Evolutionary conservation across 2,797 vertebrate species (phyloP), one percentile per base, ranked within the genome.

Genomic region (Lagodon rhomboides): DNA sequence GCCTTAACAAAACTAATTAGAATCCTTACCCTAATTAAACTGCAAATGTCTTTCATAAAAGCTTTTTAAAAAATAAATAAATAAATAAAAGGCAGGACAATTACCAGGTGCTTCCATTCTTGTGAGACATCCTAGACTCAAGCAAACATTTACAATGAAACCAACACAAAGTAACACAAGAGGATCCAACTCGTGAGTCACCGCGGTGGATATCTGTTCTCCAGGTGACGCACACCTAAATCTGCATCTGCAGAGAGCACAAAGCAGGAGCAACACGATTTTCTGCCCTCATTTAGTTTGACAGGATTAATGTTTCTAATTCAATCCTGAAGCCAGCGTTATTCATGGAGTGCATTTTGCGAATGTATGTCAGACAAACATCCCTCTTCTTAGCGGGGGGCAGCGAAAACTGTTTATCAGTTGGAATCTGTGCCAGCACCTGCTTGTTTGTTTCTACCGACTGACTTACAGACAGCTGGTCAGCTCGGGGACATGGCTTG

Each of bases 381-480:
- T 46, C 47, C 50, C 20, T 73, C 7, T 12, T 70, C 23, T 68
- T 38, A 38, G 30, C 27, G 10, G 38, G 15, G 18, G 47, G 41
- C 44, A 56, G 41, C 17, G 15, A 58, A 60, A 46, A 46, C 13
- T 70, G 51, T 69, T 77, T 41, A 75, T 54, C 76, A 49, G 4
- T 27, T 73, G 41, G 68, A 65, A 61, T 77, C 68, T 34, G 16
- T 38, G 34, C 34, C 34, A 38, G 34, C 15, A 5, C 47, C 63
- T 75, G 64, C 50, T 53, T 25, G 46, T 63, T 59, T 47, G 49
- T 15, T 54, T 46, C 59, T 50, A 10, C 72, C 27, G 53, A 20
- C 65, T 64, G 68, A 73, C 55, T 50, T 43, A 56, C 72, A 61
- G 63, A 71, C 77, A 69, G 84, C 68, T 75, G 76, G 64, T 75